These are phyloP conservation scores for Prionailurus viverrinus DNA, from an alignment of 2,113 vertebrate genomes.

Conservation along the genomic window DNA sequence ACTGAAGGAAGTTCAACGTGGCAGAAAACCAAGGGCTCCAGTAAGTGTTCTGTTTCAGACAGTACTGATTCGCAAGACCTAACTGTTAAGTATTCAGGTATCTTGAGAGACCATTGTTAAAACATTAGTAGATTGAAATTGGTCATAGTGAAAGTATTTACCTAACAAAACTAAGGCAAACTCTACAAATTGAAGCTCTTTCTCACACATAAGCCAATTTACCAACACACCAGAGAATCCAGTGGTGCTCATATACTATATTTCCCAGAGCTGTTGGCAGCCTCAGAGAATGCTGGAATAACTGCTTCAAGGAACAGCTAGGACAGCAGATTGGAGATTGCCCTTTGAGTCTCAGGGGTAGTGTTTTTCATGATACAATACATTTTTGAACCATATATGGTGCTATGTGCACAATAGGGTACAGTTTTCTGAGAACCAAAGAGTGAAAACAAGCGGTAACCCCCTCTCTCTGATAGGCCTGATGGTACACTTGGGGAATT, in stretches of 20 bases:
- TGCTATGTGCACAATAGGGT: neutral
- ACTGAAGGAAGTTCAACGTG: neutral
- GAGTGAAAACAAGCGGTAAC: neutral
- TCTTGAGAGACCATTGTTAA: neutral
- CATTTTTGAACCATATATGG: neutral
- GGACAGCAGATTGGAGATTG: too few relatives aligned
- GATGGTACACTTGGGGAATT: neutral
- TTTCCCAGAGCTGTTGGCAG: neutral
- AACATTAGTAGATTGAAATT: neutral
- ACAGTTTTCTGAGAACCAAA: neutral
- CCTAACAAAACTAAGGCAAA: neutral
- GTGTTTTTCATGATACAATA: neutral
- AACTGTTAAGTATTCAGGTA: neutral
- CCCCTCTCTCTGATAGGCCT: neutral
- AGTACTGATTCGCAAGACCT: neutral
- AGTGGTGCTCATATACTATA: neutral
- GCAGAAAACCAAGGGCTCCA: neutral
- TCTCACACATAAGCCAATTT: neutral
- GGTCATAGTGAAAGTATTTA: neutral
- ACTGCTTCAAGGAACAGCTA: neutral
- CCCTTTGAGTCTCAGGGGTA: neutral
- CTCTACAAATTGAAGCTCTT: neutral
- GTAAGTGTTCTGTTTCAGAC: neutral
- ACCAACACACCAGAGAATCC: conserved; percentile 37
- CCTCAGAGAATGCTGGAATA: neutral